Evolutionary conservation across 2,888 invertebrate genomes (phyloP).

Genomic region (Eupithecia tripunctaria): DNA sequence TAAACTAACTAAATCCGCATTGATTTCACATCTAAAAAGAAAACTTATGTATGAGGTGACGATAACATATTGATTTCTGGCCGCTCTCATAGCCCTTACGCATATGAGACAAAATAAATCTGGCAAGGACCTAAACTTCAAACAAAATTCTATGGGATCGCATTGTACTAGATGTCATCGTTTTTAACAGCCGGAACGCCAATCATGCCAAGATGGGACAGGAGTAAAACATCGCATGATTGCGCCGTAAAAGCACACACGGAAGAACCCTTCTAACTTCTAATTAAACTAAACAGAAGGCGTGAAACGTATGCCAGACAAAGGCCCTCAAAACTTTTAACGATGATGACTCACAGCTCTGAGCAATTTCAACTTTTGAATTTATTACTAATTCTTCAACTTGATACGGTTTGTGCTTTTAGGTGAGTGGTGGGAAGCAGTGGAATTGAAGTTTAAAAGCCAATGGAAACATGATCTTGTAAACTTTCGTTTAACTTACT

Average conservation of each 20-base stretch:
- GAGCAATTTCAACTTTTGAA: slow-evolving; percentile 74
- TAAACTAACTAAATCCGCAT: background rate
- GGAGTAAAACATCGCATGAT: slow-evolving; percentile 10
- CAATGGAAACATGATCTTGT: background rate
- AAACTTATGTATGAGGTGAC: background rate
- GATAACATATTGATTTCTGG: background rate
- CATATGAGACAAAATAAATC: background rate
- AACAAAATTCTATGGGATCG: background rate
- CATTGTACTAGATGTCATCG: background rate
- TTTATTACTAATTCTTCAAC: slow-evolving; percentile 71
- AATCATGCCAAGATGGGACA: slow-evolving; percentile 5
- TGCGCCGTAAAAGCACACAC: slow-evolving; percentile 50
- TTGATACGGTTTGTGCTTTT: slow-evolving; percentile 53
- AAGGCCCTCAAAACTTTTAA: slow-evolving; percentile 63
- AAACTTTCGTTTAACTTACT: background rate
- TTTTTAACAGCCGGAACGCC: background rate
- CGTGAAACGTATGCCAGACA: slow-evolving; percentile 58
- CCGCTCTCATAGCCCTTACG: background rate
- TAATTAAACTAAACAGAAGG: slow-evolving; percentile 69
- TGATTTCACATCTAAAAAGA: background rate
- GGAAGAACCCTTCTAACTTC: slow-evolving; percentile 51
- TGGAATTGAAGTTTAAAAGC: slow-evolving; percentile 2
- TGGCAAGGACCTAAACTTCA: background rate
- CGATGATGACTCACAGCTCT: slow-evolving; percentile 73
- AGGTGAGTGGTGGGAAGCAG: background rate